These are phyloP conservation scores for Sthenelais limicola DNA, from an alignment of 2,888 invertebrate genomes.

Conservation along the genomic window DNA sequence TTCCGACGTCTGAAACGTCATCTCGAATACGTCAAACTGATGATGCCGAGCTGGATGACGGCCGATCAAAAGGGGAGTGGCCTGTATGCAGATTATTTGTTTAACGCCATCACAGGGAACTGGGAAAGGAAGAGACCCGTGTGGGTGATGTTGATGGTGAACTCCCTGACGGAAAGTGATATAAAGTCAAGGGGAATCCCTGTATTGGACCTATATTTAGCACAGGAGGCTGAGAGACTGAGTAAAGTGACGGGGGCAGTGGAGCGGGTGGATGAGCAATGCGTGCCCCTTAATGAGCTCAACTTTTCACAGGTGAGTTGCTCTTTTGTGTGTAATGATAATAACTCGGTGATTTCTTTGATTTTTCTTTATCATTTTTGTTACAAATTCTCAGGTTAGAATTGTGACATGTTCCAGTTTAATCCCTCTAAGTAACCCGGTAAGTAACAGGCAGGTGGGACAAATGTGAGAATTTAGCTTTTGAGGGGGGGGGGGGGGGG, in stretches of 20 bases:
- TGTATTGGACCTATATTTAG: slow-evolving; percentile 75
- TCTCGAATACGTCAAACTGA: slow-evolving; percentile 72
- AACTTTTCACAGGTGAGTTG: slow-evolving; percentile 73
- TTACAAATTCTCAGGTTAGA: no score
- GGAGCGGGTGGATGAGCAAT: slow-evolving; percentile 76
- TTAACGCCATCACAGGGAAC: slow-evolving; percentile 74
- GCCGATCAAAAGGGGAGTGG: slow-evolving; percentile 65
- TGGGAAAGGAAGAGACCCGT: slow-evolving; percentile 76
- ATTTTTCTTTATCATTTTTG: no score
- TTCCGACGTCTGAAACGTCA: slow-evolving; percentile 73
- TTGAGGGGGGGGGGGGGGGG: no score
- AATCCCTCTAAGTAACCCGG: no score
- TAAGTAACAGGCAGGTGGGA: no score
- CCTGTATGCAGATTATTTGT: slow-evolving; percentile 74
- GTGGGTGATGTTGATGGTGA: slow-evolving; percentile 76
- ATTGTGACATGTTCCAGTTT: no score
- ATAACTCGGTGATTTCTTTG: no score
- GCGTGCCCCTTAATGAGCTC: slow-evolving; percentile 75
- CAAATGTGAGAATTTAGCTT: no score
- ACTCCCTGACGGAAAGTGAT: slow-evolving; percentile 74
- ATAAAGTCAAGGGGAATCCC: slow-evolving; percentile 73
- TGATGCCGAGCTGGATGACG: slow-evolving; percentile 73
- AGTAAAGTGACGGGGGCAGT: slow-evolving; percentile 75
- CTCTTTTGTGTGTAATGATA: no score
- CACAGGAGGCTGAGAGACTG: slow-evolving; percentile 73